Conservation (phyloP, 2,113 vertebrate species). For the Craseonycteris thonglongyai region DNA sequence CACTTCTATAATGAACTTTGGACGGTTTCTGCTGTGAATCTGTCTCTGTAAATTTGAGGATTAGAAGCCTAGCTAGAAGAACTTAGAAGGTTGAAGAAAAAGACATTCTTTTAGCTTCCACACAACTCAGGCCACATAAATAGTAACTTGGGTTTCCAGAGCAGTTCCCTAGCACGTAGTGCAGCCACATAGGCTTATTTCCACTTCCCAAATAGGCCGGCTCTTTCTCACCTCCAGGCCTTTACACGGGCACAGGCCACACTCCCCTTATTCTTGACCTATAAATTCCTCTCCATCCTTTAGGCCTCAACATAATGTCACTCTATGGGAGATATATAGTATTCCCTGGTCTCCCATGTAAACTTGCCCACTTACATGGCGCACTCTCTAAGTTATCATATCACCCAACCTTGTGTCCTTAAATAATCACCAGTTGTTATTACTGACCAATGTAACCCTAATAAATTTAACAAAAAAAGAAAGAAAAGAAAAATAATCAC, state of each 20-base stretch:
- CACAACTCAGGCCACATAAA: neutral
- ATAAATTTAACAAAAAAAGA: too few relatives aligned
- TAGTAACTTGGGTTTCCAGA: too few relatives aligned
- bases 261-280: neutral
- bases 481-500: conserved; percentile 5
- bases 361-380: neutral
- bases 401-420: neutral
- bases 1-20: neutral
- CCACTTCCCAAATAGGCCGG: neutral
- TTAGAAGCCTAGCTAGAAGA: neutral
- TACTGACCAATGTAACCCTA: too few relatives aligned
- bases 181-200: neutral
- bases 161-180: too few relatives aligned
- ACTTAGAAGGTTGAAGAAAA: neutral
- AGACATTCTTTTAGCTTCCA: neutral
- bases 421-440: conserved; percentile 5
- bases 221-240: neutral
- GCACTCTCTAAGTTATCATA: neutral
- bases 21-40: neutral
- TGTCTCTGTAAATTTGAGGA: neutral
- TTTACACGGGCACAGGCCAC: neutral
- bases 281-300: neutral
- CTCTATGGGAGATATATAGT: neutral
- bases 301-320: neutral
- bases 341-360: neutral